Evolutionary conservation across 2,888 invertebrate genomes (phyloP).

Genomic region (Coelinius sp.): DNA sequence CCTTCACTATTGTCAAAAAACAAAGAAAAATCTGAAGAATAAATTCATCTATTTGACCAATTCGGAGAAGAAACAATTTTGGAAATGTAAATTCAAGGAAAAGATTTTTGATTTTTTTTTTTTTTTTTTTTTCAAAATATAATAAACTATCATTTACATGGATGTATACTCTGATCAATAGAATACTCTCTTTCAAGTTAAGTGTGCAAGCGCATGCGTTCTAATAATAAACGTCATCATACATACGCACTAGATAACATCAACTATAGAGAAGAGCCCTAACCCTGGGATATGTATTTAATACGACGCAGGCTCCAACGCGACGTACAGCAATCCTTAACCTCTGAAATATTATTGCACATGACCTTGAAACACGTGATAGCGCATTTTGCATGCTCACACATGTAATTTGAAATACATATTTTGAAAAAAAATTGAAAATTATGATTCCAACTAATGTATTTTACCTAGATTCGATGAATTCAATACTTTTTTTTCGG

Average conservation of each 20-base stretch:
- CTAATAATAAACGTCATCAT: slow-evolving; percentile 43
- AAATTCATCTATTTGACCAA: no score
- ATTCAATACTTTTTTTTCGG: no score
- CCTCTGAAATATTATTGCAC: slow-evolving; percentile 33
- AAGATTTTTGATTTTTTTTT: no score
- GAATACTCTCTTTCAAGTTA: slow-evolving; percentile 43
- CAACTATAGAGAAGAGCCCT: background rate
- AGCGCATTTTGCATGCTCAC: background rate
- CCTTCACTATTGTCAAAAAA: background rate
- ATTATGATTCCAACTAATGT: no score
- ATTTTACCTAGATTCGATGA: no score
- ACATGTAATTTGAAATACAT: background rate
- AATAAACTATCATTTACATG: background rate
- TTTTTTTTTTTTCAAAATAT: no score
- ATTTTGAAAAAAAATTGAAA: no score
- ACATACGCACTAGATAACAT: slow-evolving; percentile 4
- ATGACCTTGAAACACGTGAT: slow-evolving; percentile 48
- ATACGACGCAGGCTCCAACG: background rate
- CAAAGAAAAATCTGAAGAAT: background rate
- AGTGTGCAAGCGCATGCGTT: slow-evolving; percentile 55
- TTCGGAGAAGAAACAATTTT: no score
- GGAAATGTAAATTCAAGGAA: no score
- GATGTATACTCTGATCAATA: slow-evolving; percentile 38
- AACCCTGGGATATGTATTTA: no score
- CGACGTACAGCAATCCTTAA: slow-evolving; percentile 40